Evolutionary conservation across 2,888 invertebrate genomes (phyloP).

Genomic region (Lepidochitona cinerea): DNA sequence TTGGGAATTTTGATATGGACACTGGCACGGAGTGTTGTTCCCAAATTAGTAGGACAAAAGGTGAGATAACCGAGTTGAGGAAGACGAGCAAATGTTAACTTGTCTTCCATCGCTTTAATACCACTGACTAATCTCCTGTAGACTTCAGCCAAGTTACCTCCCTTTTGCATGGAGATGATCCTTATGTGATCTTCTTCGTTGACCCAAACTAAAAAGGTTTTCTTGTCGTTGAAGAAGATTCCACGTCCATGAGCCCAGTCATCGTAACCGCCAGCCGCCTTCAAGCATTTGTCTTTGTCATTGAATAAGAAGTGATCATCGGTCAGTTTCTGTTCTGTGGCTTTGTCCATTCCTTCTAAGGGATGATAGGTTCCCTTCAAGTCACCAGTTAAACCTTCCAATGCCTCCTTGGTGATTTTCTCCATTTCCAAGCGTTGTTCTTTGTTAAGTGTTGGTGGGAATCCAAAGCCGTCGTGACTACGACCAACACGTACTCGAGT

Average conservation of each 20-base stretch:
- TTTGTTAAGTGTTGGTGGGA: conserved; percentile 81
- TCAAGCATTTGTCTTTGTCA: conserved; percentile 75
- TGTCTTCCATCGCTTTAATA: conserved; percentile 80
- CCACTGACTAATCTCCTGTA: conserved; percentile 73
- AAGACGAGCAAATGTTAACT: conserved; percentile 79
- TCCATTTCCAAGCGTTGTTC: conserved; percentile 14
- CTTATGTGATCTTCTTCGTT: conserved; percentile 88
- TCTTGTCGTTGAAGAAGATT: conserved; percentile 85
- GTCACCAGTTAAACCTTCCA: background rate
- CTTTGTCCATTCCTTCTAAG: conserved; percentile 29
- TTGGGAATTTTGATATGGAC: conserved; percentile 90
- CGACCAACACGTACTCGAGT: conserved; percentile 37
- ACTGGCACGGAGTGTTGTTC: conserved; percentile 94
- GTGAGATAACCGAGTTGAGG: conserved; percentile 86
- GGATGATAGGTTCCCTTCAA: conserved; percentile 32
- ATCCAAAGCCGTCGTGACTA: conserved; percentile 30
- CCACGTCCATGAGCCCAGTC: conserved; percentile 79
- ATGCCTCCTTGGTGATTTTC: conserved; percentile 3
- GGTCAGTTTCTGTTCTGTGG: conserved; percentile 32
- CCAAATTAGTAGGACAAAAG: conserved; percentile 87
- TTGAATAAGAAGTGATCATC: conserved; percentile 43
- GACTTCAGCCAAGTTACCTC: conserved; percentile 69
- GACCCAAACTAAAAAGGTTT: conserved; percentile 88
- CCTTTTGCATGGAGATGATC: background rate
- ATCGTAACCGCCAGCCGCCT: background rate